phyloP scores from a whole-genome alignment of 2,888 invertebrate species.

The Teleogryllus oceanicus region DNA sequence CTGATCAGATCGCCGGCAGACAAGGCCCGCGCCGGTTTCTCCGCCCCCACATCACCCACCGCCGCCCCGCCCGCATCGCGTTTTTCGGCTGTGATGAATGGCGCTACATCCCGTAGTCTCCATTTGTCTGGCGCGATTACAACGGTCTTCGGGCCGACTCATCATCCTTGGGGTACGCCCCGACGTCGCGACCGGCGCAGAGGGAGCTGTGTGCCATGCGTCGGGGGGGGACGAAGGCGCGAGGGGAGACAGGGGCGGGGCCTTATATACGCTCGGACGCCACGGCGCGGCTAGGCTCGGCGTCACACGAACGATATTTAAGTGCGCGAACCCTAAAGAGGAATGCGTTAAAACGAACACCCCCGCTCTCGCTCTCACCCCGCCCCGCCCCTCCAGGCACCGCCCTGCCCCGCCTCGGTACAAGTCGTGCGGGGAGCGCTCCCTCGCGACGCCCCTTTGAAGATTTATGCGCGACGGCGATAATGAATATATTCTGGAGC shows the following conservation, averaged over 20 bases:
- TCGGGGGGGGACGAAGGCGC: too few relatives aligned
- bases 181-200: neutral
- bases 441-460: neutral
- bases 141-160: neutral
- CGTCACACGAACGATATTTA: neutral
- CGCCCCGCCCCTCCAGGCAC: neutral
- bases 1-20: too few relatives aligned
- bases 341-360: neutral
- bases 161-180: neutral
- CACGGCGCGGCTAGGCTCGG: too few relatives aligned
- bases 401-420: neutral
- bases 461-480: neutral
- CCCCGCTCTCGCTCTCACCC: neutral
- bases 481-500: neutral
- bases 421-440: neutral
- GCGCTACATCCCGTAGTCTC: constrained; percentile 1
- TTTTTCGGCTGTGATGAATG: neutral
- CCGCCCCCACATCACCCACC: too few relatives aligned
- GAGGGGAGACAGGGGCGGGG: too few relatives aligned
- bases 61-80: too few relatives aligned
- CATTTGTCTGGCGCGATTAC: constrained; percentile 10
- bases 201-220: too few relatives aligned
- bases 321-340: neutral
- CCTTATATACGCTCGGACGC: too few relatives aligned
- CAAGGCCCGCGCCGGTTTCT: too few relatives aligned